These are phyloP conservation scores for Lepus townsendii DNA, from an alignment of 2,797 vertebrate genomes.

Conservation along the genomic window DNA sequence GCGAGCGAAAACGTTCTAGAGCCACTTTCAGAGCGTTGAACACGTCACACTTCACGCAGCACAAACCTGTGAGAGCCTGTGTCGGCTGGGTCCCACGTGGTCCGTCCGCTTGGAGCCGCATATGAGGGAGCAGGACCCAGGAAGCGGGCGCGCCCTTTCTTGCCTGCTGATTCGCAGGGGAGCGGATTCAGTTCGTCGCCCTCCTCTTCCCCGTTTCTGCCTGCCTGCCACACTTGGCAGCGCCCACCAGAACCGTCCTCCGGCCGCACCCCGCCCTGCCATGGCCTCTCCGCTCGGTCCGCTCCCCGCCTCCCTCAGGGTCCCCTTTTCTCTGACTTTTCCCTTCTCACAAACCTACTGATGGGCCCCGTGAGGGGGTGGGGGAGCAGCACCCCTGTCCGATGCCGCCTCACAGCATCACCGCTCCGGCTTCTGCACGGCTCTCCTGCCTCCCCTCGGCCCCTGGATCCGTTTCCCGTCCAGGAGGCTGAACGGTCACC, in stretches of 20 bases:
- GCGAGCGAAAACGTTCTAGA: conserved; percentile 3
- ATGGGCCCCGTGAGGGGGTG: neutral
- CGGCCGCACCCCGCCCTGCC: no score
- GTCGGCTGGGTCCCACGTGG: neutral
- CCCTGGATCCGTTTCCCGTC: neutral
- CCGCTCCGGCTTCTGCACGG: neutral
- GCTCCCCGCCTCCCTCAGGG: neutral
- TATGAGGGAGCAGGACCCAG: neutral
- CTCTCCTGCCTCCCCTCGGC: neutral
- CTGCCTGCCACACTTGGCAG: neutral
- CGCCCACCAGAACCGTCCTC: neutral
- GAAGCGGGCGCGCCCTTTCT: neutral
- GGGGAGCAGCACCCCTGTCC: neutral
- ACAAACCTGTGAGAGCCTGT: neutral
- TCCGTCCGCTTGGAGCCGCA: neutral
- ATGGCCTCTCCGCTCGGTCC: neutral
- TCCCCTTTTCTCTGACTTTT: neutral
- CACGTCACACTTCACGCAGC: neutral
- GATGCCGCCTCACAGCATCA: neutral
- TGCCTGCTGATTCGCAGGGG: neutral
- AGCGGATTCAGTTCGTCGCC: neutral
- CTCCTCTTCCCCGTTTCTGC: neutral
- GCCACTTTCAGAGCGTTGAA: conserved; percentile 40
- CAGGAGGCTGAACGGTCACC: no score
- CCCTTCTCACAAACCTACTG: neutral